Evolutionary conservation across 2,113 vertebrate species (phyloP), one percentile per base, ranked within the genome.

Genomic region (Podocnemis expansa): DNA sequence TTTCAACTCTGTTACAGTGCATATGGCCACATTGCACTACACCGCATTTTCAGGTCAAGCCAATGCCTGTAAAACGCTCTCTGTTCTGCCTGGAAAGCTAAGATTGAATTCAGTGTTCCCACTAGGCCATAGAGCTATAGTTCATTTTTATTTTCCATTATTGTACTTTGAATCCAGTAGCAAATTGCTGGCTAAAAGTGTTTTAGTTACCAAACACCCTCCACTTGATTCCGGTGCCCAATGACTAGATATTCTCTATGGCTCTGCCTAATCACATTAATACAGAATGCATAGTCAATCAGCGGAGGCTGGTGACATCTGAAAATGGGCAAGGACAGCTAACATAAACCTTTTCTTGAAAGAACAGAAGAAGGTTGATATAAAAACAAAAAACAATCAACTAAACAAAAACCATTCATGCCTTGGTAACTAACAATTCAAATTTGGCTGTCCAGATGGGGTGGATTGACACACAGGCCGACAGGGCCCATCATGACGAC

Each of bases 1-100:
- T 89, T 91, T 97, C 78, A 84, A 75, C 56, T 93, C 96, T 17
- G 43, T 75, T 93, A 95, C 78, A 92, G 81, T 49, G 93, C 89
- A 56, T 80, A 70, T 73, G 83, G 90, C 85, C 88, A 70, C 29
- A 55, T 87, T 90, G 51, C 85, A 45, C 79, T 80, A 79, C 24
- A 58, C 9, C 63, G 84, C 70, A 25, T 67, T 52, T 91, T 91
- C 54, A 93, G 60, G 89, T 94, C 55, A 92, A 85, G 82, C 91
- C 91, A 11, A 78, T 84, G 94, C 81, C 95, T 94, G 41, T 91
- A 75, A 94, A 96, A 76, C 84, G 94, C 56, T 92, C 87, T 89
- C 19, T 91, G 4, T 84, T 89, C 9, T 5, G 14, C 70, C 29
- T 88, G 11, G 88, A 38, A 58, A n/a, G 89, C 41, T 0, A 1